Conservation (phyloP, 2,797 vertebrate species). For the Takifugu rubripes region DNA sequence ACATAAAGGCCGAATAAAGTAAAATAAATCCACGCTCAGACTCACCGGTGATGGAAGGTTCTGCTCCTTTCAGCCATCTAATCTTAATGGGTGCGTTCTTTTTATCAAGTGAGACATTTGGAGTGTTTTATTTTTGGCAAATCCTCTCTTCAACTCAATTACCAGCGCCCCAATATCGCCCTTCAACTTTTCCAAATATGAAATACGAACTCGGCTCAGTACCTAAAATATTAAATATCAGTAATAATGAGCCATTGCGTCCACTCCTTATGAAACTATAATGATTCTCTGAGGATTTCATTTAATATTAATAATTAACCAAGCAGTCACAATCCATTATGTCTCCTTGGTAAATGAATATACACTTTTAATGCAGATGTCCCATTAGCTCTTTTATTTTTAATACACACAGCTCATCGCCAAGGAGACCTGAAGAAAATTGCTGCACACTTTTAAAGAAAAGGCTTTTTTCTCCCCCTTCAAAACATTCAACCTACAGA, state of each 20-base stretch:
- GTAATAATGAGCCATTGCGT: constrained; percentile 37
- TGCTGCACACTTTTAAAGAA: constrained; percentile 26
- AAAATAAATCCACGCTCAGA: no score
- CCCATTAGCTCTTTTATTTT: constrained; percentile 40
- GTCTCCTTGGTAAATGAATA: constrained; percentile 40
- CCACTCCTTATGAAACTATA: constrained; percentile 29
- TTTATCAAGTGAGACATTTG: no score
- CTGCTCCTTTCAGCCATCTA: no score
- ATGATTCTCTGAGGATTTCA: constrained; percentile 27
- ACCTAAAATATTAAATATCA: constrained; percentile 25
- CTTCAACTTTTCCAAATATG: constrained; percentile 8
- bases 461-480: constrained; percentile 22
- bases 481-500: constrained; percentile 32
- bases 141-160: no score
- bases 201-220: constrained; percentile 26
- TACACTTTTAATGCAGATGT: constrained; percentile 20
- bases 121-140: no score
- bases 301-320: constrained; percentile 5
- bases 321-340: constrained; percentile 5
- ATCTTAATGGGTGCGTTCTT: no score
- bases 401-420: constrained; percentile 23
- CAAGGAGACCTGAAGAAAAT: constrained; percentile 29
- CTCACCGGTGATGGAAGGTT: no score
- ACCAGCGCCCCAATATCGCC: neutral
- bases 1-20: no score